Percentiles rank a stretch among this genome's conserved stretches.
Evolutionary conservation across 2,888 invertebrate genomes (phyloP).

Genomic region (Nasonovia ribisnigri): DNA sequence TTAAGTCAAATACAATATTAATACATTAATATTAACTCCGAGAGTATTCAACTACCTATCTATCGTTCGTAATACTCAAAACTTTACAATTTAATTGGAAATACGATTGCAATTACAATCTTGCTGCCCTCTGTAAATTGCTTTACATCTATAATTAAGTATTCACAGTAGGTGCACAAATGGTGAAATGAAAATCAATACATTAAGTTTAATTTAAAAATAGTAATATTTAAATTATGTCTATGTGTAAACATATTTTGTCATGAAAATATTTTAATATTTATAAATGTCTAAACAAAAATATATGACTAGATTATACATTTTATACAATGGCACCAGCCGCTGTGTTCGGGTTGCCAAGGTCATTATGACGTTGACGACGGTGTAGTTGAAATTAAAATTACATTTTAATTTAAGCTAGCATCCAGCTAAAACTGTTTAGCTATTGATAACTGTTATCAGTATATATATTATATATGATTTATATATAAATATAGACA

Average conservation of each 20-base stretch:
- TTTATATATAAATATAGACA: too few species aligned
- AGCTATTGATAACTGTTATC: too few species aligned
- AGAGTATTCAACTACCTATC: not conserved
- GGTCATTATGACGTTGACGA: too few species aligned
- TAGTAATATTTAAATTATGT: not conserved
- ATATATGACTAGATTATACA: not conserved
- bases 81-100: conserved; percentile 40
- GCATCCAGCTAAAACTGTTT: too few species aligned
- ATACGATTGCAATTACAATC: conserved; percentile 39
- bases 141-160: conserved; percentile 27
- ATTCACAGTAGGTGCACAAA: not conserved
- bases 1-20: not conserved
- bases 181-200: conserved; percentile 20
- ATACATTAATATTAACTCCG: conserved; percentile 16
- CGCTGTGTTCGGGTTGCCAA: too few species aligned
- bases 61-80: not conserved
- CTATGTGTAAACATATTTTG: not conserved
- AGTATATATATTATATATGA: too few species aligned
- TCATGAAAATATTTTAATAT: not conserved
- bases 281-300: not conserved
- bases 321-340: too few species aligned
- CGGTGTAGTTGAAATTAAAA: too few species aligned
- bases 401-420: too few species aligned
- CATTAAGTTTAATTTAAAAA: not conserved
- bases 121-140: not conserved